phyloP scores from a whole-genome alignment of 2,888 invertebrate genomes.

The Zygaena filipendulae region DNA sequence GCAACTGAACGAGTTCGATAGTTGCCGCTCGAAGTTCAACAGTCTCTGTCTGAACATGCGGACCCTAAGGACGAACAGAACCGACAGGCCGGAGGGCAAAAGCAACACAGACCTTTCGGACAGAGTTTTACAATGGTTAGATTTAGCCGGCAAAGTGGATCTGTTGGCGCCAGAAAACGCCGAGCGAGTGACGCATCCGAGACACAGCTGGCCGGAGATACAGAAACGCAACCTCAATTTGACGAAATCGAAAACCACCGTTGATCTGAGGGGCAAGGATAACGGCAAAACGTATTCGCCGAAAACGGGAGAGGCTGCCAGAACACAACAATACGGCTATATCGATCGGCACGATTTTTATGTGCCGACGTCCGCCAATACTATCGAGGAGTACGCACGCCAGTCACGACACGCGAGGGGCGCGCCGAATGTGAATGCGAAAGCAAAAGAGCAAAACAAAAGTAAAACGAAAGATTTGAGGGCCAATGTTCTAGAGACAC shows the following conservation, averaged over 20 bases:
- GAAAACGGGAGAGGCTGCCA: constrained; percentile 34
- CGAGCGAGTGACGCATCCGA: constrained; percentile 45
- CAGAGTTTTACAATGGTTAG: constrained; percentile 82
- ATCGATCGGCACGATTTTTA: constrained; percentile 57
- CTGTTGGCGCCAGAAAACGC: constrained; percentile 40
- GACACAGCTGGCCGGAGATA: constrained; percentile 56
- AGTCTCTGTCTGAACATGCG: constrained; percentile 36
- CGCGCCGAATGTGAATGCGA: constrained; percentile 38
- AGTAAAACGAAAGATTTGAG: constrained; percentile 36
- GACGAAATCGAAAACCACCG: constrained; percentile 43
- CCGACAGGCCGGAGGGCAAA: constrained; percentile 36
- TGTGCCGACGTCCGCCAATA: constrained; percentile 53
- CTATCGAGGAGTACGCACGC: constrained; percentile 61
- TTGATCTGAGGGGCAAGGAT: constrained; percentile 38
- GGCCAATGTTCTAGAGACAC: constrained; percentile 38
- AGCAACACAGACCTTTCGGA: constrained; percentile 68
- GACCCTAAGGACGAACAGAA: constrained; percentile 41
- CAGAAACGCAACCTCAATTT: constrained; percentile 35
- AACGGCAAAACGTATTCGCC: constrained; percentile 27
- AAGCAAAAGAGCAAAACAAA: constrained; percentile 35
- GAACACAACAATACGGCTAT: constrained; percentile 35
- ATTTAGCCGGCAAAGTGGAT: constrained; percentile 74
- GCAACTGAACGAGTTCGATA: constrained; percentile 30
- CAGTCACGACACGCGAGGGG: constrained; percentile 53
- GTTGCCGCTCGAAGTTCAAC: constrained; percentile 24